Evolutionary conservation across 2,888 invertebrate species (phyloP).

Genomic region (Sicus ferrugineus): DNA sequence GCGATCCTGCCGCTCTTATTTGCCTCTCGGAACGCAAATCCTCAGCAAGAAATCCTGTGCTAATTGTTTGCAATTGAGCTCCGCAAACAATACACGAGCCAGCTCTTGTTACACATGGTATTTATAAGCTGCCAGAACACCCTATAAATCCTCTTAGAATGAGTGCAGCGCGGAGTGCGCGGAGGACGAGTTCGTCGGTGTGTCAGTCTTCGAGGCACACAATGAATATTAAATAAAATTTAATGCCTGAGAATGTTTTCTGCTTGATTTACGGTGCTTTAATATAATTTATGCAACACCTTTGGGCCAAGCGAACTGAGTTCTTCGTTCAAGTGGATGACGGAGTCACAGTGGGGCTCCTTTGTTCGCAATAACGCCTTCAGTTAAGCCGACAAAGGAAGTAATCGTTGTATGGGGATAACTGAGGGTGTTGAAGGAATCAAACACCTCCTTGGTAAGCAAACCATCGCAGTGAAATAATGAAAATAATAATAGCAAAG

Average conservation of each 20-base stretch:
- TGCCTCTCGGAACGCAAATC: conserved; percentile 28
- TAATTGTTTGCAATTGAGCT: conserved; percentile 36
- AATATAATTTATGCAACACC: not conserved
- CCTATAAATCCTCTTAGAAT: conserved; percentile 17
- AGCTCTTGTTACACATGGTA: conserved; percentile 16
- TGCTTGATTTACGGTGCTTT: not conserved
- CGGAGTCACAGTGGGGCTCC: no score
- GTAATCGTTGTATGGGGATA: no score
- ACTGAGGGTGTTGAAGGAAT: no score
- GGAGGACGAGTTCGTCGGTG: not conserved
- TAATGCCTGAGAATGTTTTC: not conserved
- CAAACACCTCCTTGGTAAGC: no score
- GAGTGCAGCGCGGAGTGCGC: not conserved
- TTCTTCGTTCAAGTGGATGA: no score
- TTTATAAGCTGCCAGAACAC: conserved; percentile 17
- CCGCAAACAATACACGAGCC: conserved; percentile 27
- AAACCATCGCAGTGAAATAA: no score
- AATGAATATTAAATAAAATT: conserved; percentile 24
- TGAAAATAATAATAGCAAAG: no score
- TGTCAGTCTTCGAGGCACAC: conserved; percentile 2
- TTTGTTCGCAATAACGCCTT: no score
- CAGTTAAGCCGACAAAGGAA: no score
- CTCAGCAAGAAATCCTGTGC: conserved; percentile 29
- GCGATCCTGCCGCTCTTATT: conserved; percentile 16
- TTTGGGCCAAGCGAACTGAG: no score